Evolutionary conservation across 2,113 vertebrate genomes (phyloP), one percentile per base, ranked within the genome.

Genomic region (Peromyscus leucopus): DNA sequence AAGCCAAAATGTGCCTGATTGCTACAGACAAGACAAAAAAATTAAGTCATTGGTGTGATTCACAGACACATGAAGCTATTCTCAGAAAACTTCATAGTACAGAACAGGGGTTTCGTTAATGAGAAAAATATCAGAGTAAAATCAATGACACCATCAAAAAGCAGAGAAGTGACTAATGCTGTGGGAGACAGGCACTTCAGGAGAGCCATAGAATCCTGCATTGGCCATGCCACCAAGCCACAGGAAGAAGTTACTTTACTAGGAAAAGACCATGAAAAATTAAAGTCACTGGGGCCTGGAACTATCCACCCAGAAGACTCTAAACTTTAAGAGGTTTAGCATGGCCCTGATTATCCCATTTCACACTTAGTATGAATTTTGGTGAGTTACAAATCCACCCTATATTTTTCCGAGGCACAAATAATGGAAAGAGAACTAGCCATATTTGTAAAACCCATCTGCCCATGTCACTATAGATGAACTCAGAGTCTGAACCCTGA

Each of bases 11-110:
- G 76, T 63, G 90, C 97, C 72, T 95, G 12, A n/a, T 97, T 51
- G 82, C 90, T 92, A 84, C 89, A 94, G 84, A 96, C 33, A 97
- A 97, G 63, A 93, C 69, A 94, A 75, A 51, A 42, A 96, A 98
- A 95, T 95, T 93, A 97, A 97, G 67, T 88, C 72, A 92, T 91
- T 91, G 48, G 91, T 91, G 93, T 1, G 21, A 98, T 84, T 94
- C 92, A 94, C 22, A 85, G 48, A 48, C 78, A 78, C 94, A 63
- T 97, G 96, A 98, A 97, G 48, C 0, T n/a, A 97, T 96, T 92
- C n/a, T 96, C 28, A 93, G 96, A 96, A 94, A 80, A 39, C 11
- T 97, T 97, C 93, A 84, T 80, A 95, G 98, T 97, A 97, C 88
- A 96, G 46, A 98, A 95, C 9, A 97, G 48, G 12, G 75, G 24